Conservation (phyloP, 1,140 invertebrate species). For the Ceratina australensis region DNA sequence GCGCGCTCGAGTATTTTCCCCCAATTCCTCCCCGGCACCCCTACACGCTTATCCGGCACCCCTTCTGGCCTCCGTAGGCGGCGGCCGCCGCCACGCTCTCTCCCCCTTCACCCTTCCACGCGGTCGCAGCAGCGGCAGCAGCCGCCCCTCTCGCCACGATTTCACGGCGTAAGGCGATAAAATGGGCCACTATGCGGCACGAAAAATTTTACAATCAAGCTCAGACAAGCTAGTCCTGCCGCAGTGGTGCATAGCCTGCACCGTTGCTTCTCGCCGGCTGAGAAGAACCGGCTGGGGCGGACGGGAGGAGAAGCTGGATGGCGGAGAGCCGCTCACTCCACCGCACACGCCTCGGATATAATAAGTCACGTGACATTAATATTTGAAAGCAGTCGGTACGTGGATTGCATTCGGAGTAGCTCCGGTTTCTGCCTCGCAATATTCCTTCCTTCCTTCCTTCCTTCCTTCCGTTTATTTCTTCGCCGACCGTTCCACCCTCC, state of each 20-base stretch:
- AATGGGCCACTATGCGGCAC: slow-evolving; percentile 71
- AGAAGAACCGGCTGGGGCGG: neutral
- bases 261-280: slow-evolving; percentile 50
- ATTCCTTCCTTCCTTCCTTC: slow-evolving; percentile 65
- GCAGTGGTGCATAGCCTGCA: slow-evolving; percentile 57
- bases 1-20: slow-evolving; percentile 67
- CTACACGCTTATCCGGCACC: slow-evolving; percentile 58
- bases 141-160: slow-evolving; percentile 13
- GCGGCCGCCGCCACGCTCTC: slow-evolving; percentile 25
- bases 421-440: slow-evolving; percentile 65
- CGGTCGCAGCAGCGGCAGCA: neutral
- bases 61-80: slow-evolving; percentile 43
- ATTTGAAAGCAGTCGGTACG: slow-evolving; percentile 80
- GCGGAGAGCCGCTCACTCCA: slow-evolving; percentile 71
- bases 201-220: slow-evolving; percentile 76
- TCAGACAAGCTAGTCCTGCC: slow-evolving; percentile 66
- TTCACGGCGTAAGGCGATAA: slow-evolving; percentile 66
- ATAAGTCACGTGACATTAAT: slow-evolving; percentile 81
- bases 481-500: slow-evolving; percentile 28
- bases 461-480: slow-evolving; percentile 61
- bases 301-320: slow-evolving; percentile 51
- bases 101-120: neutral
- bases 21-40: slow-evolving; percentile 63
- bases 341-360: slow-evolving; percentile 77
- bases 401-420: slow-evolving; percentile 78